These are phyloP conservation scores for Drosophila basisetae DNA, from an alignment of 2,888 invertebrate genomes.

Conservation along the genomic window DNA sequence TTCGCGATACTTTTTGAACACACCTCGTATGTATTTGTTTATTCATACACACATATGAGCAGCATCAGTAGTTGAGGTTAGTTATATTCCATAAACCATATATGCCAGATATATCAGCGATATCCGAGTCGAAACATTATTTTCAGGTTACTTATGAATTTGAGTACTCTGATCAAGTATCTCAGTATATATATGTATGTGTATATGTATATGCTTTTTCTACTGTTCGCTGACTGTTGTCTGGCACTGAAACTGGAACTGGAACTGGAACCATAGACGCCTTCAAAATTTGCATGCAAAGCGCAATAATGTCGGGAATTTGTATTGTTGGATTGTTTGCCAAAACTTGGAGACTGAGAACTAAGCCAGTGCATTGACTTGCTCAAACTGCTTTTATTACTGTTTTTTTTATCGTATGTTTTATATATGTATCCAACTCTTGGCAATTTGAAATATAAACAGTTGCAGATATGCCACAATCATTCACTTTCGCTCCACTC, in stretches of 20 bases:
- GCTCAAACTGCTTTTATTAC: background rate
- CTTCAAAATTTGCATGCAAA: conserved; percentile 52
- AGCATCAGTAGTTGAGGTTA: background rate
- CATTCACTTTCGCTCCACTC: background rate
- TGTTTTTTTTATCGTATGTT: background rate
- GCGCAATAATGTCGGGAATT: conserved; percentile 53
- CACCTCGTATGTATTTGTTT: background rate
- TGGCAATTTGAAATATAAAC: background rate
- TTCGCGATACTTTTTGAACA: too few relatives aligned
- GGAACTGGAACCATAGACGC: background rate
- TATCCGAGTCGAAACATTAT: background rate
- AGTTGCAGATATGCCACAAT: background rate
- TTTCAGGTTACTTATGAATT: background rate
- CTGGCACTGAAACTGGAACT: conserved; percentile 4
- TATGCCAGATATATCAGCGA: background rate
- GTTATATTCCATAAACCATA: background rate
- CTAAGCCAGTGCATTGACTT: conserved; percentile 8
- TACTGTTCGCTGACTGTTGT: conserved; percentile 2
- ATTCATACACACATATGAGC: background rate
- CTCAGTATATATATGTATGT: background rate
- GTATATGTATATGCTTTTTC: background rate
- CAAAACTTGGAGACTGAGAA: background rate
- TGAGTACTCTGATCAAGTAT: background rate
- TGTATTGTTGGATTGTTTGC: conserved; percentile 25
- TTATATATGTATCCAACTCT: background rate